Base-by-base conservation (phyloP, 2,888 invertebrate species). In the Stenolophus ochropezus region DNA sequence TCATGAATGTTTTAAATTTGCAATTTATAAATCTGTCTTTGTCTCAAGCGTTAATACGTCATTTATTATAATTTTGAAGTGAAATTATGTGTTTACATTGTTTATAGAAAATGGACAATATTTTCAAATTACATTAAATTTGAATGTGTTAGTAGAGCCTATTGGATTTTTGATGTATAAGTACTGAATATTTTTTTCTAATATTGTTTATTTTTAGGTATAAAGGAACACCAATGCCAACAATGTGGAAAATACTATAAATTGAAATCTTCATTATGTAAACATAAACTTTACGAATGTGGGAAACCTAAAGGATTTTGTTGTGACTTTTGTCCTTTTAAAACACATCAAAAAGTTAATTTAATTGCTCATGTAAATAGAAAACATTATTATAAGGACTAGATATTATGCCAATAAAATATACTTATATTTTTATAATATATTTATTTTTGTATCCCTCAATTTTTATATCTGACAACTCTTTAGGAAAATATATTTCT, bases 201-300 rank as follows among this genome's bases (percentile, higher is more conserved):
- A 51, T 16, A 16, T 14, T 51, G 1, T 51, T 51, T 51, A 16
- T n/a, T 51, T 51, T 51, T 16, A 51, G 51, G 16, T 51, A 5
- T 16, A 51, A 51, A 51, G 14, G 5, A 1, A 11, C 16, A 49
- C 49, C 0, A 56, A 21, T 56, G 56, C 20, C 11, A 6, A 18
- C 16, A 90, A 84, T 96, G 96, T 88, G 93, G 93, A 81, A 96
- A 95, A 90, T 92, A 92, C 81, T 96, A 96, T 91, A 93, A 93
- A 87, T 92, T 92, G 88, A 93, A 93, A 86, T 92, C 93, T 82
- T 94, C 94, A 21, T 89, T 95, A 82, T 93, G 92, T 86, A 92
- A 95, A 80, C 95, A 95, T 88, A 91, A 93, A 85, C 93, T 92
- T 86, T 93, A 93, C 89, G 95, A 95, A 88, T 96, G 95, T 87